Evolutionary conservation across 2,797 vertebrate species (phyloP).

Genomic region (Crenuchus spilurus): DNA sequence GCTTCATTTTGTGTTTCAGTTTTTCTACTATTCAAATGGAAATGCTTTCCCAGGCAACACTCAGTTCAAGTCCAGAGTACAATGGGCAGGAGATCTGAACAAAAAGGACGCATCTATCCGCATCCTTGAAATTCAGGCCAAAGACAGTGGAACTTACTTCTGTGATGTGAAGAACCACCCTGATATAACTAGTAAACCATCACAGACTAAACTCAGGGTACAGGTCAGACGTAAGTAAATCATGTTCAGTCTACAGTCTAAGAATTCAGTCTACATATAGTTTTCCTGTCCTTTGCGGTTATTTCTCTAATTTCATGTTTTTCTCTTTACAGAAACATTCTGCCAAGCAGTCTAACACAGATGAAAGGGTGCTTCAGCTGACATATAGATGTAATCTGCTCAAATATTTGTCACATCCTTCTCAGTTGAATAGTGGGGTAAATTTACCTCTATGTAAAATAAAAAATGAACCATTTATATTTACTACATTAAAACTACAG

Average conservation of each 20-base stretch:
- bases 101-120: constrained; percentile 90
- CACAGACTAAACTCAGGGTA: constrained; percentile 84
- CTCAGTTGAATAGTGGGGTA: too few relatives aligned
- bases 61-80: constrained; percentile 84
- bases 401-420: too few relatives aligned
- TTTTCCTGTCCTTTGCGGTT: not conserved
- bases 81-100: constrained; percentile 90
- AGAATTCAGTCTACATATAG: too few relatives aligned
- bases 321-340: constrained; percentile 79
- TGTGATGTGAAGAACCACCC: constrained; percentile 92
- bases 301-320: not conserved
- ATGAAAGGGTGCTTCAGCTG: too few relatives aligned
- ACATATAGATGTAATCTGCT: too few relatives aligned
- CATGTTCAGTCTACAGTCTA: too few relatives aligned
- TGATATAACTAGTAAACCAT: constrained; percentile 80
- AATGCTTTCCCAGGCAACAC: constrained; percentile 68
- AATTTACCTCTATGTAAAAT: too few relatives aligned
- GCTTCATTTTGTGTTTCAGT: constrained; percentile 65
- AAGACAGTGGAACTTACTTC: constrained; percentile 90
- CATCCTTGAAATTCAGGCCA: constrained; percentile 85
- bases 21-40: constrained; percentile 84
- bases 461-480: too few relatives aligned
- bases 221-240: constrained; percentile 85
- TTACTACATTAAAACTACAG: too few relatives aligned
- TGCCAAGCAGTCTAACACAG: constrained; percentile 78